Percentiles rank a stretch among this genome's conserved stretches.
Evolutionary conservation across 1,140 invertebrate species (phyloP).

Genomic region (Acromyrmex echinatior): DNA sequence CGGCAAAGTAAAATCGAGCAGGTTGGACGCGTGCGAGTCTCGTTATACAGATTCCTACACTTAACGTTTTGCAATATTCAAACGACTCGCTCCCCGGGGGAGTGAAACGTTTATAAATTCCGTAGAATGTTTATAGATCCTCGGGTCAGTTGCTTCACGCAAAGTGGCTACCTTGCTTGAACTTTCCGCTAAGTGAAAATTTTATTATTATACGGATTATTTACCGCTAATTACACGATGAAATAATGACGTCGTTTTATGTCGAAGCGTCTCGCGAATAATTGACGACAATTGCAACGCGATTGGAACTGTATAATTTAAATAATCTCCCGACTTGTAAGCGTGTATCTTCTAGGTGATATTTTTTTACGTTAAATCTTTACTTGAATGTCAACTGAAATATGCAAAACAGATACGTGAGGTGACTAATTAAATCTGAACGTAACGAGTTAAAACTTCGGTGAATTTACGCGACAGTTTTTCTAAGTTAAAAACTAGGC

Average conservation of each 20-base stretch:
- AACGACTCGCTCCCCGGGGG: not conserved
- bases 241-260: not conserved
- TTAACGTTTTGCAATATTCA: constrained; percentile 42
- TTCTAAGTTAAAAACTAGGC: constrained; percentile 42
- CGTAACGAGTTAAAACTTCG: constrained; percentile 39
- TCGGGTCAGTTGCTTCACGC: not conserved
- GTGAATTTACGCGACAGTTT: constrained; percentile 53
- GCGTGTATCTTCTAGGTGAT: not conserved
- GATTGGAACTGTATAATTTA: not conserved
- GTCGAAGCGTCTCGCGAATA: not conserved
- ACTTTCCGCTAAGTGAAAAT: not conserved
- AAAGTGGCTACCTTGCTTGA: not conserved
- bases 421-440: constrained; percentile 58
- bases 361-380: constrained; percentile 1
- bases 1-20: constrained; percentile 37
- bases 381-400: constrained; percentile 31
- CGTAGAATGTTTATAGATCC: not conserved
- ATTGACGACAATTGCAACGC: not conserved
- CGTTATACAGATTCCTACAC: constrained; percentile 36
- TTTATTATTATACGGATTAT: not conserved
- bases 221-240: constrained; percentile 10
- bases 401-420: constrained; percentile 43
- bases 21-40: constrained; percentile 11
- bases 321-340: not conserved
- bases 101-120: constrained; percentile 38